Conservation (phyloP, 2,113 vertebrate species). For the Lepidothrix coronata region DNA sequence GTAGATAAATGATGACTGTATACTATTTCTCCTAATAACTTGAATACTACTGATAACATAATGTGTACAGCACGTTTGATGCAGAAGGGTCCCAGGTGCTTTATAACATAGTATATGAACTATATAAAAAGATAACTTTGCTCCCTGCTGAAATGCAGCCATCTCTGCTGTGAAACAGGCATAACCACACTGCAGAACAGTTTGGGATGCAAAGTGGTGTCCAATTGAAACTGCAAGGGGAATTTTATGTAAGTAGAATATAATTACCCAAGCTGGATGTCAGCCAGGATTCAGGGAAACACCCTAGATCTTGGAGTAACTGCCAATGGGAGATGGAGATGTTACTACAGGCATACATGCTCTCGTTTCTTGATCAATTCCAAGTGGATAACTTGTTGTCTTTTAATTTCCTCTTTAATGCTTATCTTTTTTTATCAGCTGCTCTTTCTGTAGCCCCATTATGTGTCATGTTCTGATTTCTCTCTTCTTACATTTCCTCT, state of each 20-base stretch:
- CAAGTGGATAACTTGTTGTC: slow-evolving; percentile 39
- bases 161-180: slow-evolving; percentile 6
- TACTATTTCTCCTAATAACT: slow-evolving; percentile 47
- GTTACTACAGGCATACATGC: slow-evolving; percentile 49
- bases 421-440: slow-evolving; percentile 46
- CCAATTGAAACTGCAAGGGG: slow-evolving; percentile 49
- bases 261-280: slow-evolving; percentile 63
- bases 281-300: slow-evolving; percentile 56
- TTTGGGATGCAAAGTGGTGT: slow-evolving; percentile 38
- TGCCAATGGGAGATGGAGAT: slow-evolving; percentile 53
- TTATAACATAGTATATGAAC: slow-evolving; percentile 40
- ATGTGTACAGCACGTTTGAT: background rate
- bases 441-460: slow-evolving; percentile 36
- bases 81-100: slow-evolving; percentile 36
- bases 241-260: slow-evolving; percentile 57
- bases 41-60: slow-evolving; percentile 43
- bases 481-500: slow-evolving; percentile 57
- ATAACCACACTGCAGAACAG: slow-evolving; percentile 15
- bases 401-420: slow-evolving; percentile 49
- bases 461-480: slow-evolving; percentile 34
- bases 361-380: slow-evolving; percentile 49
- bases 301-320: slow-evolving; percentile 43
- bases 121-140: slow-evolving; percentile 46
- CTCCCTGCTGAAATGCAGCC: slow-evolving; percentile 37
- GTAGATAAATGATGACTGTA: slow-evolving; percentile 56